These are phyloP conservation scores for Drosophila kurseongensis DNA, from an alignment of 1,140 invertebrate genomes.

Conservation along the genomic window DNA sequence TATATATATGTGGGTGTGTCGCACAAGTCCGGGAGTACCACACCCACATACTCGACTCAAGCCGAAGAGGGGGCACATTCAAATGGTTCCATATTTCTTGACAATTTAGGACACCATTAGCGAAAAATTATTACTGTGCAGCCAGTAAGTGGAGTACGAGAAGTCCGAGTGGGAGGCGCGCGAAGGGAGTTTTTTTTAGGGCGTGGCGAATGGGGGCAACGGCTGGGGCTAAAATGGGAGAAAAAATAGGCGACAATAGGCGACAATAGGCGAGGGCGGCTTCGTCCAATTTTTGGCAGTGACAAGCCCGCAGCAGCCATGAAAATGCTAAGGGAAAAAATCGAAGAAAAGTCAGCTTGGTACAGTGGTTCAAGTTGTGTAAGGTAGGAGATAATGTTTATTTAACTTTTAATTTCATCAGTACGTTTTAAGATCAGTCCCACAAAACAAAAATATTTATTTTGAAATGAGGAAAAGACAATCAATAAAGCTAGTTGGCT, in stretches of 20 bases:
- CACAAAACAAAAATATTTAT: too few relatives aligned
- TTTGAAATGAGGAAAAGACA: too few relatives aligned
- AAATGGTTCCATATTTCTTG: slow-evolving; percentile 83
- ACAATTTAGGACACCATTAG: slow-evolving; percentile 83
- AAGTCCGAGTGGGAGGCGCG: slow-evolving; percentile 11
- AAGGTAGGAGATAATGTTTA: too few relatives aligned
- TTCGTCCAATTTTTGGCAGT: slow-evolving; percentile 60
- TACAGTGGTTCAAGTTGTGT: slow-evolving; percentile 9
- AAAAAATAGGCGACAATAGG: slow-evolving; percentile 29
- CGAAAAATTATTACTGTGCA: slow-evolving; percentile 80
- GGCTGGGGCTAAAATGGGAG: not conserved
- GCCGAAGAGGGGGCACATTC: slow-evolving; percentile 55
- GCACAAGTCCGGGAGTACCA: slow-evolving; percentile 26
- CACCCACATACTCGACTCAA: slow-evolving; percentile 60
- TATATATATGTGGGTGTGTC: slow-evolving; percentile 20
- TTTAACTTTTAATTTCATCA: too few relatives aligned
- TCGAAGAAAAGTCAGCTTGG: slow-evolving; percentile 18
- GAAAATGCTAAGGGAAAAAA: slow-evolving; percentile 39
- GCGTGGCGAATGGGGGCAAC: not conserved
- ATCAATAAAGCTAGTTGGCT: too few relatives aligned
- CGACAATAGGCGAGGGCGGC: slow-evolving; percentile 21
- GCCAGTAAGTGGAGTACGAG: slow-evolving; percentile 43
- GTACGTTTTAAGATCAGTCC: too few relatives aligned
- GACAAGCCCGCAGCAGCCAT: slow-evolving; percentile 48
- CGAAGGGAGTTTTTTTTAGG: slow-evolving; percentile 11